Conservation (phyloP, 2,113 vertebrate species). For the Acanthisitta chloris region DNA sequence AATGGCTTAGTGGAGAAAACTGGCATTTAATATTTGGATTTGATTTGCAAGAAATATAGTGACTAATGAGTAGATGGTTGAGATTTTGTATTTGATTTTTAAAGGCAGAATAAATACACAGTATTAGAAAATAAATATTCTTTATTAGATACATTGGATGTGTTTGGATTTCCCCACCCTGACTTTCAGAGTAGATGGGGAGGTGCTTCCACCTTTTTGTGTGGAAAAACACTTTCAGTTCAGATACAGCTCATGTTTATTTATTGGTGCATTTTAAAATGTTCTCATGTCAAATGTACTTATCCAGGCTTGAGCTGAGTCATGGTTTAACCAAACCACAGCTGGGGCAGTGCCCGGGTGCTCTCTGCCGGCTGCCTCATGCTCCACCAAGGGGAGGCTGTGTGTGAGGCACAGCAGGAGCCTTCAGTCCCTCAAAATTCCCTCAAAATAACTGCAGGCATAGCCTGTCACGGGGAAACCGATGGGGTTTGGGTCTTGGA, state of each 20-base stretch:
- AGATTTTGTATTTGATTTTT: background rate
- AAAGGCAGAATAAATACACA: background rate
- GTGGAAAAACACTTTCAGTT: background rate
- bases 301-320: background rate
- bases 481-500: too few species aligned
- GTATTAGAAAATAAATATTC: background rate
- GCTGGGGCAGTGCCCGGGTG: background rate
- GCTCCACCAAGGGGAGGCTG: fast-evolving
- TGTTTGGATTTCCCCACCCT: background rate
- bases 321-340: background rate
- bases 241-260: background rate
- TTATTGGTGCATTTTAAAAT: background rate
- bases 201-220: background rate
- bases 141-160: background rate
- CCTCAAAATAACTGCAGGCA: too few species aligned
- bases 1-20: background rate
- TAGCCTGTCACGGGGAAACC: too few species aligned
- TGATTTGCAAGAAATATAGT: background rate
- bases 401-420: too few species aligned
- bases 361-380: background rate
- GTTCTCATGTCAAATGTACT: too few species aligned
- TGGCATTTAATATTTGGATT: background rate
- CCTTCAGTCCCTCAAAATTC: too few species aligned
- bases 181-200: background rate
- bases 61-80: background rate